These are phyloP conservation scores for Synergus itoensis DNA, from an alignment of 2,888 invertebrate genomes.

Conservation along the genomic window DNA sequence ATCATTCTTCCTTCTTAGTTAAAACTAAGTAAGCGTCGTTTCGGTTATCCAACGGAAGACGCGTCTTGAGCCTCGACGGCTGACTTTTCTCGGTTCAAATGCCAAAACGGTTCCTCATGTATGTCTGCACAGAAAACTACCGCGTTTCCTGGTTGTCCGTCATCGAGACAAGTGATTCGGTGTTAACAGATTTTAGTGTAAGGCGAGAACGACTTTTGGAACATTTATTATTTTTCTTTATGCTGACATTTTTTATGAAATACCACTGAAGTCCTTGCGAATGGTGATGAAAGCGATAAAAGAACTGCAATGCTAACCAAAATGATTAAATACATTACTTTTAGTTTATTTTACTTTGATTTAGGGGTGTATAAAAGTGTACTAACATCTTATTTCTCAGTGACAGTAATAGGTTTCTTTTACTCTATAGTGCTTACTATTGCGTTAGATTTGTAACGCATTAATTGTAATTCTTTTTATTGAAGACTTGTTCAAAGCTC, in stretches of 20 bases:
- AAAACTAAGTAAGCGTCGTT: conserved; percentile 2
- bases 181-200: not conserved
- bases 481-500: not conserved
- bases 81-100: conserved; percentile 25
- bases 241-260: not conserved
- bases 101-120: conserved; percentile 13
- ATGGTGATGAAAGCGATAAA: no score
- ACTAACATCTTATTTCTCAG: not conserved
- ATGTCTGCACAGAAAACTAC: not conserved
- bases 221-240: not conserved
- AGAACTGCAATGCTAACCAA: no score
- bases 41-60: not conserved
- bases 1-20: not conserved
- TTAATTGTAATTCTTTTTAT: not conserved
- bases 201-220: not conserved
- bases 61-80: not conserved
- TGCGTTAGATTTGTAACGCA: not conserved
- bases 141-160: conserved; percentile 19
- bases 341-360: no score
- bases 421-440: not conserved
- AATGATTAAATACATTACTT: no score
- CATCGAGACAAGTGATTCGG: conserved; percentile 18
- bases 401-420: not conserved
- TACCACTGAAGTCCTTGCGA: no score
- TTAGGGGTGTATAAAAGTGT: not conserved